Percentiles rank a stretch among this genome's conserved stretches.
phyloP scores from a whole-genome alignment of 2,888 invertebrate species.

The Eucera pruinosa region DNA sequence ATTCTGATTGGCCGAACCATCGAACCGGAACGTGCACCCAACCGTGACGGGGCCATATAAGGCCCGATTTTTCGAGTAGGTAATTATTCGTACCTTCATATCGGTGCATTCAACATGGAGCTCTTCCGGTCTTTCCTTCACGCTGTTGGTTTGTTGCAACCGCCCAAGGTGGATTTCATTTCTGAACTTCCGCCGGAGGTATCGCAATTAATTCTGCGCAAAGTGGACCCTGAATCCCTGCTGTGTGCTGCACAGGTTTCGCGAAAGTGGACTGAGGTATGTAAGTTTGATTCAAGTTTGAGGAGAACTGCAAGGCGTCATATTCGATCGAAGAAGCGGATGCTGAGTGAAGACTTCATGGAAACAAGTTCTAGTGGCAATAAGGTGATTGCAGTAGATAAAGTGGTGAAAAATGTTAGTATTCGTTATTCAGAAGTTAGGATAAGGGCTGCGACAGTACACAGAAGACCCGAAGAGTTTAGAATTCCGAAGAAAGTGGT shows the following conservation, averaged over 20 bases:
- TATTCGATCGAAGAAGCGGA: not conserved
- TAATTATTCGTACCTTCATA: slow-evolving; percentile 3
- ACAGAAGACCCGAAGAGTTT: too few relatives aligned
- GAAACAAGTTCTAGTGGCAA: not conserved
- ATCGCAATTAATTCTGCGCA: slow-evolving; percentile 33
- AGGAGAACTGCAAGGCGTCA: slow-evolving; percentile 1
- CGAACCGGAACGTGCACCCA: not conserved
- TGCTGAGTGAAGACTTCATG: not conserved
- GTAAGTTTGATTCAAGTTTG: not conserved
- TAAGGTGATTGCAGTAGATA: not conserved
- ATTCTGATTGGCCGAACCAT: slow-evolving; percentile 25
- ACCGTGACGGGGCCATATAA: slow-evolving; percentile 7
- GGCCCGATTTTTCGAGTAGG: not conserved
- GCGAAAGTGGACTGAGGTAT: slow-evolving; percentile 22
- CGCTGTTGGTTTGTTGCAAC: slow-evolving; percentile 19
- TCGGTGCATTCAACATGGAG: slow-evolving; percentile 28
- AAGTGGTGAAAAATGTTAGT: not conserved
- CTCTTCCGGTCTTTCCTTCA: slow-evolving; percentile 35
- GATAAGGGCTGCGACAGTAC: not conserved
- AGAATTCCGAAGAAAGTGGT: too few relatives aligned
- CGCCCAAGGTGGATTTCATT: slow-evolving; percentile 35
- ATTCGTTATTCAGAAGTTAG: not conserved
- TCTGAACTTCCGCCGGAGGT: slow-evolving; percentile 31
- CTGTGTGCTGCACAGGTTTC: slow-evolving; percentile 25
- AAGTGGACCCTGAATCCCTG: slow-evolving; percentile 38